Conservation (phyloP, 1,140 invertebrate species). For the Eriosoma lanigerum region DNA sequence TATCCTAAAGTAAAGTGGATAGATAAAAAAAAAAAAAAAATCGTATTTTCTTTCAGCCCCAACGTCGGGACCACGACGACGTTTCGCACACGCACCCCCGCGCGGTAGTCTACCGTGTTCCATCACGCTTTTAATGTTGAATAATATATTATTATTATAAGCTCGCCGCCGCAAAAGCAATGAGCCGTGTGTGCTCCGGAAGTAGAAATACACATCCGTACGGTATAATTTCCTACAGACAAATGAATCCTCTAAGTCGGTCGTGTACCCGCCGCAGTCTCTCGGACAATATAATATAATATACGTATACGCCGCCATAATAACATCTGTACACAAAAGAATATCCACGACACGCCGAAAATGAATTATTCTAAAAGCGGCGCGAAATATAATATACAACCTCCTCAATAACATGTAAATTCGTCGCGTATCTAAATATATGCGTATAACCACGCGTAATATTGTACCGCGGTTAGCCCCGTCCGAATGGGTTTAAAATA, state of each 20-base stretch:
- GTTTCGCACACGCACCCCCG: background rate
- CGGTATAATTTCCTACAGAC: background rate
- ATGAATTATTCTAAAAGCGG: conserved; percentile 38
- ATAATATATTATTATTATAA: conserved; percentile 13
- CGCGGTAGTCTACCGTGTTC: background rate
- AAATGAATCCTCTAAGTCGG: background rate
- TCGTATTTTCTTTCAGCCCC: background rate
- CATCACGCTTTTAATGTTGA: background rate
- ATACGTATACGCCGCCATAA: too few relatives aligned
- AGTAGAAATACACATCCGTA: background rate
- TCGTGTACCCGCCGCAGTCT: background rate
- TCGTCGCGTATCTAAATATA: background rate
- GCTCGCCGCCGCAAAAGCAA: background rate
- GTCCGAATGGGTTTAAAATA: too few relatives aligned
- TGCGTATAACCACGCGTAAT: background rate
- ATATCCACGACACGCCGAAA: background rate
- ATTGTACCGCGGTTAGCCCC: too few relatives aligned
- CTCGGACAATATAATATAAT: background rate
- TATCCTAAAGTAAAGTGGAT: too few relatives aligned
- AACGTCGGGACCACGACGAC: background rate
- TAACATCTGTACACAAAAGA: conserved; percentile 33
- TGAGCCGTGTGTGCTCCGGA: background rate
- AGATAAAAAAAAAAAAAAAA: background rate
- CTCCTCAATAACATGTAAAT: conserved; percentile 50
- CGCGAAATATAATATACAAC: background rate